Base-by-base conservation (phyloP, 2,888 invertebrate genomes). In the Drosophila heteroneura region DNA sequence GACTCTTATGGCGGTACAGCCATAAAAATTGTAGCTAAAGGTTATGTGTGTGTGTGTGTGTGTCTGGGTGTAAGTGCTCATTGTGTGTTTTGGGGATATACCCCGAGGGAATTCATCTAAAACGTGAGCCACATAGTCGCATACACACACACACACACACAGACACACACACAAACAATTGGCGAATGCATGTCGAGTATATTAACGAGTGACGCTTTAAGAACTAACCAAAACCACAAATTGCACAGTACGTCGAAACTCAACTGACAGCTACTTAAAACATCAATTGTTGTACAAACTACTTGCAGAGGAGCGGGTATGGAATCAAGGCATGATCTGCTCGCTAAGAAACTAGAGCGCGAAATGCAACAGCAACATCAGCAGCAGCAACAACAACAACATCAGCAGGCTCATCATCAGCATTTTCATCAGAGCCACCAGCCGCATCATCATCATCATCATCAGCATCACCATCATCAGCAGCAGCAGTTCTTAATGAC, bases 301-400 rank as follows among this genome's bases (percentile, higher is more conserved):
- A 71, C 44, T 89, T 85, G 65, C 91, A 94, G 94, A 92, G 94
- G 93, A 93, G 93, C 94, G 92, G 93, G 93, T 91, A 92, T 94
- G 93, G 94, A 94, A 92, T 93, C 93, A 93, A 92, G 93, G 92
- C 93, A 93, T 92, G 93, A 94, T 90, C 89, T 93, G 90, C 88
- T 93, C 83, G 91, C 91, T 92, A 93, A 93, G 84, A 93, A 93
- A 82, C 82, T 92, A 88, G 93, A 94, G 87, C 92, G 93, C 69
- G 93, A 94, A 79, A 83, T 92, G 91, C 92, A 85, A 32, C 85
- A 83, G 44, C 84, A 84, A 28, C 83, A 83, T 10, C 85, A 83
- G 2, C 83, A 83, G 9, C 85, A 83, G 3, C 79, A 76, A 12
- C 81, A 85, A 2, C 70, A 77, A 16, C 82, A 79, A 7, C 83